A percentile compares a stretch with the other conserved stretches of the same genome.
These are phyloP conservation scores for Phrynocephalus guinanensis DNA, from an alignment of 2,797 vertebrate species.

Conservation along the genomic window DNA sequence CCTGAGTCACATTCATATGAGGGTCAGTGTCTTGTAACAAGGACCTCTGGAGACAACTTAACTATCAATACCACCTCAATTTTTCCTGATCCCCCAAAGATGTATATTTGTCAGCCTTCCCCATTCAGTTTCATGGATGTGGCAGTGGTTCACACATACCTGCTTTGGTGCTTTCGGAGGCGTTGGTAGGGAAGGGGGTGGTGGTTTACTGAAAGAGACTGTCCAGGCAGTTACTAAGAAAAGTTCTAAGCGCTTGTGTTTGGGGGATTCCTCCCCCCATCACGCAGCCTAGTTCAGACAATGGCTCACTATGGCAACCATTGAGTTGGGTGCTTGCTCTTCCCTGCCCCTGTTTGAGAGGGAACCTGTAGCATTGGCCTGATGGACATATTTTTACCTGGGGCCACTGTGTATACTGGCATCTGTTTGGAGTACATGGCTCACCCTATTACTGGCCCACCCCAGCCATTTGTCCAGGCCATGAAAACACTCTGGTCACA, in stretches of 20 bases:
- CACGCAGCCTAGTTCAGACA: conserved; percentile 37
- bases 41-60: conserved; percentile 78
- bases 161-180: conserved; percentile 14
- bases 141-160: background rate
- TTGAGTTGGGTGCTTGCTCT: background rate
- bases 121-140: background rate
- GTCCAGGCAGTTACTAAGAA: background rate
- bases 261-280: conserved; percentile 35
- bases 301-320: background rate
- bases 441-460: background rate
- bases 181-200: background rate
- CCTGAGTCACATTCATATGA: conserved; percentile 53
- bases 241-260: conserved; percentile 59
- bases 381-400: too few relatives aligned
- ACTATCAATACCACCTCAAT: conserved; percentile 77
- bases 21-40: conserved; percentile 53
- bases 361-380: background rate
- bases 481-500: background rate
- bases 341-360: background rate
- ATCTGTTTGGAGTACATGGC: too few relatives aligned
- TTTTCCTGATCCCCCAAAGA: conserved; percentile 39
- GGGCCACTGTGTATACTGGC: background rate
- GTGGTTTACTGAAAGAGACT: background rate
- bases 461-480: background rate
- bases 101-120: background rate